Conservation (phyloP, 2,113 vertebrate genomes). For the Catharus bicknelli region DNA sequence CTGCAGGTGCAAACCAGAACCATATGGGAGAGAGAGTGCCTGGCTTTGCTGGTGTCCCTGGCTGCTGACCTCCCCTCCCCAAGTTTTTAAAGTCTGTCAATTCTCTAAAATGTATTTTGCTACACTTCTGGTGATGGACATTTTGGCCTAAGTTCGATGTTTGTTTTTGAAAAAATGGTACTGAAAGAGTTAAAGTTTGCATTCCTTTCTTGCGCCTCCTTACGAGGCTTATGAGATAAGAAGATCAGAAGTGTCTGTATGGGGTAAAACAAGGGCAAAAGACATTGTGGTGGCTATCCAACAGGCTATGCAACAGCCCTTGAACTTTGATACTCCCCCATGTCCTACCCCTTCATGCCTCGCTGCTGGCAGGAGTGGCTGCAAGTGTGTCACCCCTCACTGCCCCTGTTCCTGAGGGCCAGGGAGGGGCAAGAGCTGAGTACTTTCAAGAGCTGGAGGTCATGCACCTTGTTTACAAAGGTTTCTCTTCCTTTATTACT, state of each 20-base stretch:
- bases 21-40: background rate
- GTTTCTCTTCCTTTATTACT: background rate
- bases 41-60: background rate
- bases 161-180: background rate
- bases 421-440: background rate
- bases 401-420: background rate
- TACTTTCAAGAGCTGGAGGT: background rate
- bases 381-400: background rate
- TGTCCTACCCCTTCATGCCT: background rate
- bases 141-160: background rate
- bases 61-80: background rate
- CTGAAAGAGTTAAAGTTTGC: background rate
- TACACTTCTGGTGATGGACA: background rate
- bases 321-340: background rate
- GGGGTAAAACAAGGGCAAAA: conserved; percentile 21
- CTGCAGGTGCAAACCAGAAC: background rate
- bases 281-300: background rate
- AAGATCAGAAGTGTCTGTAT: background rate
- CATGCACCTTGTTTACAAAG: background rate
- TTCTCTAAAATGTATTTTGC: background rate
- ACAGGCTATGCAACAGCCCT: background rate
- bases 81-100: background rate
- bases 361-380: background rate
- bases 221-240: background rate
- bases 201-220: background rate